Conservation (phyloP, 2,113 vertebrate genomes). For the Laticauda colubrina region DNA sequence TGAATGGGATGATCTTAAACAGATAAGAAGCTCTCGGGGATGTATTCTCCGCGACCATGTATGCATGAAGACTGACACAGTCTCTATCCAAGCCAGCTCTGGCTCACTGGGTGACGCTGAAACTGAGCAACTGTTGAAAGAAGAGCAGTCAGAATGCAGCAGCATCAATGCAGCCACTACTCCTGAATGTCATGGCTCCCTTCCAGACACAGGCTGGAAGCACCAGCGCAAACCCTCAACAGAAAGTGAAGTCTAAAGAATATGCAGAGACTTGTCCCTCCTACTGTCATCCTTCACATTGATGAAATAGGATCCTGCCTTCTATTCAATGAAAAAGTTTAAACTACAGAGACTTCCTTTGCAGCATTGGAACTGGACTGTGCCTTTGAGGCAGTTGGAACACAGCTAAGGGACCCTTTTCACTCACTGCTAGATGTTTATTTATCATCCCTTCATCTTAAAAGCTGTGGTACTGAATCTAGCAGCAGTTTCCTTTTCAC, state of each 20-base stretch:
- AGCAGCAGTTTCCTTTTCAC: conserved; percentile 51
- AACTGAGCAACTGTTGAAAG: conserved; percentile 95
- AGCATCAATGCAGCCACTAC: conserved; percentile 82
- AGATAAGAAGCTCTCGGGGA: conserved; percentile 87
- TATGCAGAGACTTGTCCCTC: background rate
- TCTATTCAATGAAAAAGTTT: conserved; percentile 33
- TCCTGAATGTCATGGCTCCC: conserved; percentile 84
- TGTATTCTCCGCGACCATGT: conserved; percentile 90
- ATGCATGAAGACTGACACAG: conserved; percentile 95
- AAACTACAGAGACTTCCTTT: conserved; percentile 48
- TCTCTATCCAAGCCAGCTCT: conserved; percentile 95
- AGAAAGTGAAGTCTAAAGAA: conserved; percentile 89
- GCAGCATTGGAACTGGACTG: conserved; percentile 36
- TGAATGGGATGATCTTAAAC: conserved; percentile 96
- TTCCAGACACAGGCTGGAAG: conserved; percentile 94
- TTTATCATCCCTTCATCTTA: conserved; percentile 64
- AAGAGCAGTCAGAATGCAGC: conserved; percentile 94
- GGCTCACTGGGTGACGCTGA: conserved; percentile 92
- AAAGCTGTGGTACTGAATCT: conserved; percentile 49
- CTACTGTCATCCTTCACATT: conserved; percentile 49
- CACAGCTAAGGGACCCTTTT: conserved; percentile 57
- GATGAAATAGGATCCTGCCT: conserved; percentile 46
- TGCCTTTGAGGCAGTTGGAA: conserved; percentile 50
- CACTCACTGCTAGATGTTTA: conserved; percentile 61
- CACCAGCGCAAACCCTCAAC: conserved; percentile 88